These are phyloP conservation scores for Lobophora halterata DNA, from an alignment of 2,888 invertebrate species.

Conservation along the genomic window DNA sequence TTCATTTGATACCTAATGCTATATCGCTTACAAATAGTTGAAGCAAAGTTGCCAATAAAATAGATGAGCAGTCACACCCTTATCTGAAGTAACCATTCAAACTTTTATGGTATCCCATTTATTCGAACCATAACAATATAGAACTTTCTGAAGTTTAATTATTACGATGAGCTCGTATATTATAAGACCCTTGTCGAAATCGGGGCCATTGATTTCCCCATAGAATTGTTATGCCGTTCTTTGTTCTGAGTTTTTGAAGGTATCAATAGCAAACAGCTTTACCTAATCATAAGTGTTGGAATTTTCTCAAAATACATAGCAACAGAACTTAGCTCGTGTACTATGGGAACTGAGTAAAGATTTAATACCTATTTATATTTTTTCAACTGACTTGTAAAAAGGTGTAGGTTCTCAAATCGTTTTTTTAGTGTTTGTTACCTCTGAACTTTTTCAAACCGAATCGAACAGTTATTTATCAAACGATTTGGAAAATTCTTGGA, in stretches of 20 bases:
- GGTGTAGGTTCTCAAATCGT: too few relatives aligned
- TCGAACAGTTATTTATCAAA: too few relatives aligned
- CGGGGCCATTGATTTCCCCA: slow-evolving; percentile 31
- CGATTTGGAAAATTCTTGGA: too few relatives aligned
- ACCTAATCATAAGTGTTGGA: too few relatives aligned
- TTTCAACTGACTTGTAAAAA: too few relatives aligned
- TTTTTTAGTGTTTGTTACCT: too few relatives aligned
- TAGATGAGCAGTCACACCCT: slow-evolving; percentile 6
- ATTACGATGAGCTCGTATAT: slow-evolving; percentile 33
- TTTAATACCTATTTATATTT: too few relatives aligned
- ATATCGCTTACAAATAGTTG: not conserved
- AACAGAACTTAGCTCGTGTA: too few relatives aligned
- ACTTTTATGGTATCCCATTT: slow-evolving; percentile 35
- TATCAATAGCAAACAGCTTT: slow-evolving; percentile 17
- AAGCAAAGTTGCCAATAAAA: slow-evolving; percentile 5
- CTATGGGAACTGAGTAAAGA: too few relatives aligned
- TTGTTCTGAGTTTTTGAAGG: slow-evolving; percentile 25
- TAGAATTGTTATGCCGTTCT: slow-evolving; percentile 29
- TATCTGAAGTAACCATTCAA: slow-evolving; percentile 23
- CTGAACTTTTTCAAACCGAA: too few relatives aligned
- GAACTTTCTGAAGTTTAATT: slow-evolving; percentile 37
- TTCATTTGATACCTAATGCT: too few relatives aligned
- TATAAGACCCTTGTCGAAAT: slow-evolving; percentile 27
- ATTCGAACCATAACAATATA: slow-evolving; percentile 32
- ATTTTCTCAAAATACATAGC: too few relatives aligned